Percentiles rank a stretch among this genome's conserved stretches.
Evolutionary conservation across 2,797 vertebrate species (phyloP).

Genomic region (Apogon hyalosoma): DNA sequence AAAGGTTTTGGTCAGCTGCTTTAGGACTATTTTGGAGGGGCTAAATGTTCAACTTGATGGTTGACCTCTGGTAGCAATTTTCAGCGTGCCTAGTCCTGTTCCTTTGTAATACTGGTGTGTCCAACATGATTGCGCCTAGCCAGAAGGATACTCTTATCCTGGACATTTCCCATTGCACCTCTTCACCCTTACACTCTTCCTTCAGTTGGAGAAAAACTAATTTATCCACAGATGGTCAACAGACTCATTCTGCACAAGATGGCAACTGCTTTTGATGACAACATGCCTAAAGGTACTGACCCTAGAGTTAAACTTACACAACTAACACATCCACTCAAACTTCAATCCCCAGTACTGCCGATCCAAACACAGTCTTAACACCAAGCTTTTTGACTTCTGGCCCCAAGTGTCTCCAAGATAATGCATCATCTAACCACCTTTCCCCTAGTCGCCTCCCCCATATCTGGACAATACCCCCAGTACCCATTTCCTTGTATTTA

Average conservation of each 20-base stretch:
- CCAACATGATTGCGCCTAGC: no score
- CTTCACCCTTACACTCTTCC: no score
- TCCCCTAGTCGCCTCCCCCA: constrained; percentile 30
- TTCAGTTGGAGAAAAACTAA: not conserved
- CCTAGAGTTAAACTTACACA: not conserved
- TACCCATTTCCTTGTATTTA: constrained; percentile 49
- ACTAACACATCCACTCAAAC: not conserved
- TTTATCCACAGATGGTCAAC: not conserved
- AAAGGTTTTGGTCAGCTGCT: no score
- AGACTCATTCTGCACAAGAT: not conserved
- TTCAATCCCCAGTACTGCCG: not conserved
- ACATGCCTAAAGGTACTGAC: not conserved
- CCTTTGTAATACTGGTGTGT: no score
- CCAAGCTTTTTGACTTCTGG: not conserved
- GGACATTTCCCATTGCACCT: no score
- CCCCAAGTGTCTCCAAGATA: not conserved
- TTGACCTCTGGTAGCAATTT: no score
- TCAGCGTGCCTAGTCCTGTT: no score
- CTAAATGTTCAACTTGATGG: no score
- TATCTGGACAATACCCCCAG: constrained; percentile 51
- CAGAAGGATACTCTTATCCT: no score
- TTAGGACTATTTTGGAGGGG: no score
- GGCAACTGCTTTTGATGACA: not conserved
- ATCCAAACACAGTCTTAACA: not conserved
- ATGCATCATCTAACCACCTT: constrained; percentile 10